Percentiles rank a stretch among this genome's conserved stretches.
These are phyloP conservation scores for Calliopum simillimum DNA, from an alignment of 2,888 invertebrate species.

Conservation along the genomic window DNA sequence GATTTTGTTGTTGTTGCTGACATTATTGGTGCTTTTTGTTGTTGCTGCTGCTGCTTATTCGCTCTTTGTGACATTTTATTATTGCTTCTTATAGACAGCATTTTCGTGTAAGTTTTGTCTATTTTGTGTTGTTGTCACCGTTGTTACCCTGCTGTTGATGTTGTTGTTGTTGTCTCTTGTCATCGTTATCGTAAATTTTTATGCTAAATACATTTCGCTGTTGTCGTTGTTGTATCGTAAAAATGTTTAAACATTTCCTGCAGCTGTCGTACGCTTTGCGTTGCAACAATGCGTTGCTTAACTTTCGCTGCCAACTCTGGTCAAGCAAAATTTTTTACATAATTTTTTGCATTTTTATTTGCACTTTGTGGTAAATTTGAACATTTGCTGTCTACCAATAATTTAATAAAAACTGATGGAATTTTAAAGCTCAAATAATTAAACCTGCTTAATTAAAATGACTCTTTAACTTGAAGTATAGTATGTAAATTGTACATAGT, in stretches of 20 bases:
- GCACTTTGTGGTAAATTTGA: too few species aligned
- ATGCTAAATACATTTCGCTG: conserved; percentile 62
- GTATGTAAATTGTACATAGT: too few species aligned
- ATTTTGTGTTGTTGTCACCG: conserved; percentile 36
- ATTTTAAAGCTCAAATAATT: too few species aligned
- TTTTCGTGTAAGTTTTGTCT: neutral
- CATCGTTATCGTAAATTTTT: conserved; percentile 64
- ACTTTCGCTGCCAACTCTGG: too few species aligned
- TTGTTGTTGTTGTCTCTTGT: conserved; percentile 39
- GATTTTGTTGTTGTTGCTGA: neutral
- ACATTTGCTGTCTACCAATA: too few species aligned
- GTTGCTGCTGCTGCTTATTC: neutral
- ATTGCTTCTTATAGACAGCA: neutral
- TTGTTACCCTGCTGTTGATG: conserved; percentile 39
- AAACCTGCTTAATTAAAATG: too few species aligned
- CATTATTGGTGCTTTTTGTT: neutral
- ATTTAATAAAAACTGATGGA: too few species aligned
- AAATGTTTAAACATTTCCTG: conserved; percentile 47
- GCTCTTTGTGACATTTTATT: conserved; percentile 9
- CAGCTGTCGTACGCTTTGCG: conserved; percentile 48
- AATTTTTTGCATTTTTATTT: too few species aligned
- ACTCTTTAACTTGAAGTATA: too few species aligned
- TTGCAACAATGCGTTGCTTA: too few species aligned
- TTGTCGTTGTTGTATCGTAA: conserved; percentile 54
- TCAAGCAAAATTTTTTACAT: too few species aligned